Percentiles rank a stretch among this genome's conserved stretches.
Conservation (phyloP, 2,113 vertebrate genomes). For the Psittacula cyanocephala region DNA sequence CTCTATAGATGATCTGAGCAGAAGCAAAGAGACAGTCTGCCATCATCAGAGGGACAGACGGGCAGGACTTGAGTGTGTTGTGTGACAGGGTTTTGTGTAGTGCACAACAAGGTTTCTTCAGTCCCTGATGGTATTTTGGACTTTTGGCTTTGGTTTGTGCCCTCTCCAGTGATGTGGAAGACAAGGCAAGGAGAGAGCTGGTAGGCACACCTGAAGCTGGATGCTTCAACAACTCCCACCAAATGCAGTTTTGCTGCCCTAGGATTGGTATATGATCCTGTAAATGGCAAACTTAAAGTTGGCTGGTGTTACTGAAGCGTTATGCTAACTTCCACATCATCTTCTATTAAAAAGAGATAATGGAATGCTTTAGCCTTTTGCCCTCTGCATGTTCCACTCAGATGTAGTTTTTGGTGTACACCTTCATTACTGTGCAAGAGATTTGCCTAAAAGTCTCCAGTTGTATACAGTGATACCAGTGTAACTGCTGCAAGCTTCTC, state of each 20-base stretch:
- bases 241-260: background rate
- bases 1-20: background rate
- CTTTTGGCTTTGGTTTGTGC: rapidly evolving
- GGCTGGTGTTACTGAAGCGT: background rate
- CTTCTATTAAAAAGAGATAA: background rate
- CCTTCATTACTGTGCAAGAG: background rate
- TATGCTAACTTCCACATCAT: background rate
- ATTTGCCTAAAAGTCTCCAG: too few relatives aligned
- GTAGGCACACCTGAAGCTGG: background rate
- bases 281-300: too few relatives aligned
- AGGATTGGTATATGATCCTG: background rate
- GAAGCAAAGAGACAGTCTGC: background rate
- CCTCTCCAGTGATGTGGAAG: rapidly evolving
- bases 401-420: background rate
- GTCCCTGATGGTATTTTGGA: background rate
- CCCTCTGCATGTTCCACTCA: background rate
- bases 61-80: background rate
- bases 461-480: rapidly evolving
- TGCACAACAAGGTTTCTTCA: rapidly evolving
- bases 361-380: background rate
- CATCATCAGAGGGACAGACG: background rate
- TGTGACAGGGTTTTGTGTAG: background rate
- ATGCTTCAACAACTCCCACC: rapidly evolving
- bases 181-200: background rate
- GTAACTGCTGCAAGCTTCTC: background rate